Conservation (phyloP, 2,888 invertebrate genomes). For the Lucinisca nassula region DNA sequence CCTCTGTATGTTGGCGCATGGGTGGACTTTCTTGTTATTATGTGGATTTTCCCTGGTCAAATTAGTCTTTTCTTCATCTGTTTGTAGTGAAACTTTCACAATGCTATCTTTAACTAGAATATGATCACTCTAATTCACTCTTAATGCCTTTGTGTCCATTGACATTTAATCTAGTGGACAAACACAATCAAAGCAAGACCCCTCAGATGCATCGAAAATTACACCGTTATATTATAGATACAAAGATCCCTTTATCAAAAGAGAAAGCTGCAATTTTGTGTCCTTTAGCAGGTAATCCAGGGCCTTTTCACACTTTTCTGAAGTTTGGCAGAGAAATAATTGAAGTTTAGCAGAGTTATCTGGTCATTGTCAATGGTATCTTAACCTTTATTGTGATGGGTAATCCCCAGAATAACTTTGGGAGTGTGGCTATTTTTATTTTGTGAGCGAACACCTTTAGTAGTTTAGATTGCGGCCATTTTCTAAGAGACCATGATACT, state of each 20-base stretch:
- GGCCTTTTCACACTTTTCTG: not conserved
- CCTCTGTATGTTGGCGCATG: too few relatives aligned
- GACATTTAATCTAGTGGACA: slow-evolving; percentile 51
- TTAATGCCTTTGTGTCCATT: slow-evolving; percentile 39
- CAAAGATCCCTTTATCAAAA: slow-evolving; percentile 6
- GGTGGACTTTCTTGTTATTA: too few relatives aligned
- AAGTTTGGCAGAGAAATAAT: not conserved
- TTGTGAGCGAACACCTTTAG: not conserved
- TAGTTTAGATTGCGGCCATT: not conserved
- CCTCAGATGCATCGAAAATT: not conserved
- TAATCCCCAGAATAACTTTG: not conserved
- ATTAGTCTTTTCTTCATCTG: too few relatives aligned
- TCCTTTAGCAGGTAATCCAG: not conserved
- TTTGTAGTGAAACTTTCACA: too few relatives aligned
- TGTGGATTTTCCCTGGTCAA: too few relatives aligned
- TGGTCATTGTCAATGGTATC: not conserved
- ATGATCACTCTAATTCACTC: slow-evolving; percentile 55
- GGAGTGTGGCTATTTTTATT: not conserved
- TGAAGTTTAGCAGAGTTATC: slow-evolving; percentile 1
- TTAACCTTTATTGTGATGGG: not conserved
- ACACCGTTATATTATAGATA: not conserved
- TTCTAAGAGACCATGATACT: too few relatives aligned
- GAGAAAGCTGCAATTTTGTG: not conserved
- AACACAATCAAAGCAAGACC: not conserved
- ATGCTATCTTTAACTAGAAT: too few relatives aligned